Evolutionary conservation across 2,113 vertebrate genomes (phyloP).

Genomic region (Vimba vimba): DNA sequence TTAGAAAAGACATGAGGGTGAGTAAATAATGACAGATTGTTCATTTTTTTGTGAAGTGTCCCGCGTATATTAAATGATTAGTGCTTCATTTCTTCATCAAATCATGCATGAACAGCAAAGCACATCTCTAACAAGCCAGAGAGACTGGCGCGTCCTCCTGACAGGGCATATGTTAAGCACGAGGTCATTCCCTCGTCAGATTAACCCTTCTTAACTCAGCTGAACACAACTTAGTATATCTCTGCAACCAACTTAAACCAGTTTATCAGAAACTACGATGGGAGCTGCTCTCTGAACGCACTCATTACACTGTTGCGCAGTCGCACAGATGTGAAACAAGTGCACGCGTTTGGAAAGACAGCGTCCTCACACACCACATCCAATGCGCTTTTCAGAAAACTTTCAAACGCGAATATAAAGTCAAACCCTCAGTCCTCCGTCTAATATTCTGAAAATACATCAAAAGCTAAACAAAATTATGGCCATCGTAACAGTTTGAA

Average conservation of each 20-base stretch:
- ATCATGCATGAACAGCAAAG: background rate
- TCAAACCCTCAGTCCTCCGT: background rate
- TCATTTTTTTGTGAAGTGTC: background rate
- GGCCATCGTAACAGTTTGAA: constrained; percentile 32
- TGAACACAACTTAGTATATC: background rate
- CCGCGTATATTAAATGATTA: background rate
- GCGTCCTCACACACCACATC: background rate
- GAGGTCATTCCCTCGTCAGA: constrained; percentile 1
- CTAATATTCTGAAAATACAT: constrained; percentile 23
- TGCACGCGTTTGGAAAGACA: constrained; percentile 44
- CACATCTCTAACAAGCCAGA: background rate
- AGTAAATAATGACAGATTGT: background rate
- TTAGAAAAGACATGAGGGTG: background rate
- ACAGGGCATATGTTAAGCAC: background rate
- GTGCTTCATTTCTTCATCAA: background rate
- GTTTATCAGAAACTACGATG: constrained; percentile 1
- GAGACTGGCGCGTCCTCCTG: background rate
- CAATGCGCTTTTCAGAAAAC: constrained; percentile 20
- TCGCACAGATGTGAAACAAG: constrained; percentile 24
- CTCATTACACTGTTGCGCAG: constrained; percentile 32
- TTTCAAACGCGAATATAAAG: background rate
- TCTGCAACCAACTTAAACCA: background rate
- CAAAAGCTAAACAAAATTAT: constrained; percentile 32
- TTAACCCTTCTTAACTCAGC: constrained; percentile 31
- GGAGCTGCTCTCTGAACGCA: background rate